Base-by-base conservation (phyloP, 1,140 invertebrate species). In the Plectus sambesii region DNA sequence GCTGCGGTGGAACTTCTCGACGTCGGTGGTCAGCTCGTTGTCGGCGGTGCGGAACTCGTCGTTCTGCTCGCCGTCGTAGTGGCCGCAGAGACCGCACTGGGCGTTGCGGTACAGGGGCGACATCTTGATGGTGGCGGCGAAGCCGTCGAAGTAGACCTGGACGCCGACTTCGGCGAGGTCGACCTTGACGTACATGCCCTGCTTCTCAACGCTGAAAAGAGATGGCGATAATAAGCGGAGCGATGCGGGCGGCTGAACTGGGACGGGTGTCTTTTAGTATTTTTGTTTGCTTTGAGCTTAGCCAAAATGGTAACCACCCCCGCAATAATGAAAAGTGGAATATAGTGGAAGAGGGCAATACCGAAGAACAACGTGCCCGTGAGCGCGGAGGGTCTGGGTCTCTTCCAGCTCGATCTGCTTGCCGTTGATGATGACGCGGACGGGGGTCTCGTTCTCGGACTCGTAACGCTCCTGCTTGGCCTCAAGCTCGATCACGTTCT, bases 31-130 rank as follows among this genome's bases (percentile, higher is more conserved):
- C n/a, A 53, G 38, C 46, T 47, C 12, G 51, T 54, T 54, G 24
- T 55, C 25, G 36, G 12, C 9, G 27, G 42, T 24, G 33, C 51
- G 40, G 25, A 49, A 49, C 24, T 52, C 53, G 30, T 55, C 42
- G 22, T 48, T 29, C 26, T 9, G 27, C 24, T 47, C 22, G 35
- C 53, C 54, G 19, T 55, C 42, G 29, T 42, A 55, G 9, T 55
- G 55, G 9, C 53, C 57, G 38, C 57, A 59, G 22, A 59, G 37
- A 23, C 57, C 57, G 42, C 57, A 59, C 37, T 59, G 58, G 39
- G 35, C 30, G 39, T 56, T 41, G 39, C 47, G 55, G 59, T 58
- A 60, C 15, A 37, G 22, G 22, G 19, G 17, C 5, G 51, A 40
- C 33, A 59, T 24, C 35, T 60, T 43, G 26, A 59, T 37, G 26